Percentiles rank a stretch among this genome's conserved stretches.
Conservation (phyloP, 2,888 invertebrate genomes). For the Petrolisthes cinctipes region DNA sequence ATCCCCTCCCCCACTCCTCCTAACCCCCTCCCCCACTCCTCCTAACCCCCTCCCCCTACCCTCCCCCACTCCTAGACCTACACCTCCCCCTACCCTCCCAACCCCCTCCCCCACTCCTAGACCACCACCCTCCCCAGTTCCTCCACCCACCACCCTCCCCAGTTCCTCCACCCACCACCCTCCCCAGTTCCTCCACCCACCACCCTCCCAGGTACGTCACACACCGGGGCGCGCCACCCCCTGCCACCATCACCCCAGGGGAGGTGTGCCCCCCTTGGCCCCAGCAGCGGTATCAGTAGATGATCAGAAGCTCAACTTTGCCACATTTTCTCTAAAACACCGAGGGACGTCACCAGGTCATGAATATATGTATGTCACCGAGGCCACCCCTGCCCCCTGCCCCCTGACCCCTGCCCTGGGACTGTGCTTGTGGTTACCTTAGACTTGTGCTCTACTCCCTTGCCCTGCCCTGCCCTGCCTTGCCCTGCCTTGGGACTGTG, state of each 20-base stretch:
- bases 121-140: too few species aligned
- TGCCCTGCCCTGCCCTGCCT: background rate
- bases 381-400: background rate
- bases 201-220: background rate
- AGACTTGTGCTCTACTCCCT: background rate
- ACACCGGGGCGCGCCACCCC: constrained; percentile 5
- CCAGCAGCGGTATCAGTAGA: constrained; percentile 53
- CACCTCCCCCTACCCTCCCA: too few species aligned
- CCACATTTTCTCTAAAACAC: constrained; percentile 58
- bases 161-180: too few species aligned
- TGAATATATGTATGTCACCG: constrained; percentile 43
- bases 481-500: background rate
- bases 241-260: constrained; percentile 16
- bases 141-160: background rate
- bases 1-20: too few species aligned
- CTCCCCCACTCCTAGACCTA: too few species aligned
- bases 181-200: background rate
- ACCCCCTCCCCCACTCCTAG: too few species aligned
- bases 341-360: constrained; percentile 50
- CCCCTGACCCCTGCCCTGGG: background rate
- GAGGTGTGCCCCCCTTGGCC: constrained; percentile 35
- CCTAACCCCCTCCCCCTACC: too few species aligned
- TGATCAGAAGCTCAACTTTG: constrained; percentile 57
- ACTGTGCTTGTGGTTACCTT: background rate
- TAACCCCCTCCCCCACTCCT: too few species aligned